These are phyloP conservation scores for Caenorhabditis brenneri DNA, from an alignment of 1,140 invertebrate genomes.

Conservation along the genomic window DNA sequence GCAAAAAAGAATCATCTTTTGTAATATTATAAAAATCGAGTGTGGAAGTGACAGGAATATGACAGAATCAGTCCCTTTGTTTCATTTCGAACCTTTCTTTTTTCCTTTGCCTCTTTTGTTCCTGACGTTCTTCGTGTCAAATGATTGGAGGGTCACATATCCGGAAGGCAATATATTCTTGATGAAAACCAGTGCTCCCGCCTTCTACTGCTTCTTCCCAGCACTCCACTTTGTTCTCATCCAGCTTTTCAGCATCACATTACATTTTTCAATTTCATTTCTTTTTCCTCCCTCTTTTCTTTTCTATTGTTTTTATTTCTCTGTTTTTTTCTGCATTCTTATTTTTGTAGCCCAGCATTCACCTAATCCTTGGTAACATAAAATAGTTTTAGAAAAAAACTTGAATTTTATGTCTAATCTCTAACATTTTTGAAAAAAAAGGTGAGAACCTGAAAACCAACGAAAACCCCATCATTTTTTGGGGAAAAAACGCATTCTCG, in stretches of 20 bases:
- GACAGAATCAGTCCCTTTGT: too few species aligned
- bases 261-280: conserved; percentile 16
- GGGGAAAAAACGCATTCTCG: too few species aligned
- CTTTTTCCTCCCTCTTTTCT: background rate
- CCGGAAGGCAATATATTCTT: conserved; percentile 3
- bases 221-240: conserved; percentile 41
- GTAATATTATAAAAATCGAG: background rate
- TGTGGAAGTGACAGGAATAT: background rate
- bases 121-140: too few species aligned
- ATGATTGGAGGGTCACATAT: background rate
- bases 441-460: background rate
- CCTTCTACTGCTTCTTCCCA: conserved; percentile 5
- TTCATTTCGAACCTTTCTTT: background rate
- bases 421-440: background rate
- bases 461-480: too few species aligned
- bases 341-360: background rate
- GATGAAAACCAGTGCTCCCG: conserved; percentile 4
- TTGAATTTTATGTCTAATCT: background rate
- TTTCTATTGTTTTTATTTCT: background rate
- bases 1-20: too few species aligned
- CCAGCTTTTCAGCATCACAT: conserved; percentile 43
- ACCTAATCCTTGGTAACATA: background rate
- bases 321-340: background rate
- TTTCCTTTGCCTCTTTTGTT: background rate
- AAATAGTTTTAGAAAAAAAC: background rate